Evolutionary conservation across 2,113 vertebrate species (phyloP).

Genomic region (Varanus komodoensis): DNA sequence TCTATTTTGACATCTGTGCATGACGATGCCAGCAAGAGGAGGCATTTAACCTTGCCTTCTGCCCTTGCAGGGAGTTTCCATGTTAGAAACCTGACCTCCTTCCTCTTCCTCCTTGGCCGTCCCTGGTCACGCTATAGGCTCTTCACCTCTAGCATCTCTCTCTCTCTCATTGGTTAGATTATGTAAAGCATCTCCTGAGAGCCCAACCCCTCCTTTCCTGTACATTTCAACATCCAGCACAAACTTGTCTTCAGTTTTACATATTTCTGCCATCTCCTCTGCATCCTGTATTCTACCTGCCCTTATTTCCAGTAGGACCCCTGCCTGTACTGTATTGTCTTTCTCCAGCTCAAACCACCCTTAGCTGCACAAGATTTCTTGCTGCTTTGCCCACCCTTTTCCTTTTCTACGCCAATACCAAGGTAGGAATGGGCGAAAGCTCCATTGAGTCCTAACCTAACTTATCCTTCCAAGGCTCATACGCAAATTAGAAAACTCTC

Average conservation of each 20-base stretch:
- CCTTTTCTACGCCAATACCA: not conserved
- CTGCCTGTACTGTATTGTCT: not conserved
- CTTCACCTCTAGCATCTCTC: not conserved
- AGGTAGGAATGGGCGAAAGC: too few relatives aligned
- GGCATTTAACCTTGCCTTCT: not conserved
- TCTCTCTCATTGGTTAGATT: not conserved
- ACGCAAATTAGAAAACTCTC: too few relatives aligned
- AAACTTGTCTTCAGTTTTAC: not conserved
- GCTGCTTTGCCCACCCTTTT: not conserved
- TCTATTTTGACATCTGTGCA: conserved; percentile 2
- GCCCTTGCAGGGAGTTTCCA: fast-evolving
- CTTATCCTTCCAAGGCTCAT: too few relatives aligned
- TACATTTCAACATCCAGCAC: not conserved
- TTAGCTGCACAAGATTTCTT: not conserved
- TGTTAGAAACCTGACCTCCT: fast-evolving
- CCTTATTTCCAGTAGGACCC: not conserved
- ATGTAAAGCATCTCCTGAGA: fast-evolving
- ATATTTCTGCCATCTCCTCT: too few relatives aligned
- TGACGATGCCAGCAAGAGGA: conserved; percentile 24
- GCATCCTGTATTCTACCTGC: not conserved
- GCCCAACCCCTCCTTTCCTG: not conserved
- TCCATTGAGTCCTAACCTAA: too few relatives aligned
- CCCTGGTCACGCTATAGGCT: not conserved
- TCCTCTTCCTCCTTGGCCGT: too few relatives aligned
- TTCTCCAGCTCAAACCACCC: not conserved